Base-by-base conservation (phyloP, 2,888 invertebrate species). In the Agrotis clavis region DNA sequence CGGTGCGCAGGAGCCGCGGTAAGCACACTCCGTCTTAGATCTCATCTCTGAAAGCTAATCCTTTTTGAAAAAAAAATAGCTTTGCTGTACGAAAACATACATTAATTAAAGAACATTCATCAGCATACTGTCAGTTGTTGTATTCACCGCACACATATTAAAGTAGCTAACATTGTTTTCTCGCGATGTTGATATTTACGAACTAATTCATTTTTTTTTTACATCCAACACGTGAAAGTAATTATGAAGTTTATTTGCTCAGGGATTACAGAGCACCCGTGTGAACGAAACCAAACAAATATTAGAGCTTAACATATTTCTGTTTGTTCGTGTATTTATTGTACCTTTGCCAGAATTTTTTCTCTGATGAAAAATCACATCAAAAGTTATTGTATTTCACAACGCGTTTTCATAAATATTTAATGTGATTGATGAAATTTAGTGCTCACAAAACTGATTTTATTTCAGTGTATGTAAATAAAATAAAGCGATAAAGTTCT, bases 401-500 rank as follows among this genome's bases (percentile, higher is more conserved):
- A 54, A 54, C 53, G 64, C 50, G 18, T 61, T 77, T 61, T 64
- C 60, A 76, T 76, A 76, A 71, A 75, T 77, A 4, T 75, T 71
- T 65, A 60, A 77, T 64, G 21, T 35, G 50, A 47, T 56, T 60
- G 18, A 61, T 61, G 64, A 77, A 30, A 71, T 69, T 74, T 53
- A 51, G 45, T 51, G 21, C 54, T 60, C 25, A 64, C 16, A 65
- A 64, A 77, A 50, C 45, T 25, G 57, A 25, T 48, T 64, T 64
- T 45, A 19, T 77, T 60, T 61, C 47, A 50, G 50, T 21, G 11
- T 30, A 5, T 19, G 18, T 57, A 1, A 59, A 30, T 35, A n/a
- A 35, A 57, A 45, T 41, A 41, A 45, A 30, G 3, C 11, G 57
- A 48, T 41, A 21, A 41, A 41, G 41, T 11, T 9, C 11, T 41